These are phyloP conservation scores for Galerucella nymphaeae DNA, from an alignment of 2,888 invertebrate genomes.

Conservation along the genomic window DNA sequence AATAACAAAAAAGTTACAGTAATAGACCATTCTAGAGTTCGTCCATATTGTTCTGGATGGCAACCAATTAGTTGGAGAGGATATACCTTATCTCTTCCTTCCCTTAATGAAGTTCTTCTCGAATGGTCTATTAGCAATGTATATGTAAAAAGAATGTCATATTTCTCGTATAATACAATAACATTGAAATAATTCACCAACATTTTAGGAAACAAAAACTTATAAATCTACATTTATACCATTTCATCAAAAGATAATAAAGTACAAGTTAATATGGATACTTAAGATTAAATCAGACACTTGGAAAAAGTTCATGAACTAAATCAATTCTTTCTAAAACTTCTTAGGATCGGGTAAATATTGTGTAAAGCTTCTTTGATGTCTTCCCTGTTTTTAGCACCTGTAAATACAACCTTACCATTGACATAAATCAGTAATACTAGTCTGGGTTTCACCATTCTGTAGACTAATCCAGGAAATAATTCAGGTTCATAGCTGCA, in stretches of 20 bases:
- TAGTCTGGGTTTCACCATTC: slow-evolving; percentile 96
- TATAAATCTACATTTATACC: not conserved
- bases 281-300: slow-evolving; percentile 1
- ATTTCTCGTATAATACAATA: not conserved
- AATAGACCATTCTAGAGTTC: not conserved
- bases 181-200: not conserved
- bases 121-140: too few relatives aligned
- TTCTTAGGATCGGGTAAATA: slow-evolving; percentile 94
- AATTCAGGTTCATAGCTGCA: slow-evolving; percentile 94
- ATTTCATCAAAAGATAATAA: not conserved
- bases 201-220: not conserved
- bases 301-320: not conserved
- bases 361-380: slow-evolving; percentile 94
- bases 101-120: too few relatives aligned
- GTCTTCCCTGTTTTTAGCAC: slow-evolving; percentile 91
- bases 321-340: slow-evolving; percentile 79
- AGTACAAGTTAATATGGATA: not conserved
- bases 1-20: not conserved
- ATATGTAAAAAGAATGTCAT: too few relatives aligned
- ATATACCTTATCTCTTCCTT: too few relatives aligned
- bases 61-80: too few relatives aligned
- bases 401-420: slow-evolving; percentile 98
- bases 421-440: slow-evolving; percentile 98
- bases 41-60: too few relatives aligned
- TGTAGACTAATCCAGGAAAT: slow-evolving; percentile 98